These are phyloP conservation scores for Sinocyclocheilus rhinocerous DNA, from an alignment of 2,113 vertebrate genomes.

Conservation along the genomic window DNA sequence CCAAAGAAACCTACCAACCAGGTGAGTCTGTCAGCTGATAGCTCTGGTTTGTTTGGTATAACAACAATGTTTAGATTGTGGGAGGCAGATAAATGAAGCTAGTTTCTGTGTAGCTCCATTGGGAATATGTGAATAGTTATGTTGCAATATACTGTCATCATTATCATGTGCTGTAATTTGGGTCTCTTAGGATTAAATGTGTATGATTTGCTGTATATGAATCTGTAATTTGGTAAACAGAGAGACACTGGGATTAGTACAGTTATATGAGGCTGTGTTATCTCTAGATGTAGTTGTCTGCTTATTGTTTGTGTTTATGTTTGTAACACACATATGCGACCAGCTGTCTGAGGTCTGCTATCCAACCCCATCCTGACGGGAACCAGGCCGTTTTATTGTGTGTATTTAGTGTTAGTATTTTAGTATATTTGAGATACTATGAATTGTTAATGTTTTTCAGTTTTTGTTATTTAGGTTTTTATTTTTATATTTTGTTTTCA, in stretches of 20 bases:
- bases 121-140: neutral
- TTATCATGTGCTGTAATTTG: neutral
- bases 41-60: neutral
- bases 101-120: neutral
- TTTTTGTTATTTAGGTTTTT: too few relatives aligned
- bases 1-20: slow-evolving; percentile 89
- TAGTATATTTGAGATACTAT: too few relatives aligned
- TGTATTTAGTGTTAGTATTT: too few relatives aligned
- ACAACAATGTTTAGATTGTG: neutral
- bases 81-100: too few relatives aligned
- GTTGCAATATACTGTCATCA: neutral
- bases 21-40: slow-evolving; percentile 72
- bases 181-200: neutral
- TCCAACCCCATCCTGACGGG: neutral
- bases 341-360: neutral
- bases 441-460: too few relatives aligned
- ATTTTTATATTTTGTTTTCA: too few relatives aligned
- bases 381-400: neutral
- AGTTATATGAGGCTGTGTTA: neutral
- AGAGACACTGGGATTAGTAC: neutral
- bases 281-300: neutral
- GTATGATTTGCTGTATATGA: neutral
- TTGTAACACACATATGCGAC: neutral
- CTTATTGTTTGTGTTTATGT: neutral
- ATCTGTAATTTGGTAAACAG: neutral